Evolutionary conservation across 2,888 invertebrate genomes (phyloP).

Genomic region (Dicyrtomina minuta): DNA sequence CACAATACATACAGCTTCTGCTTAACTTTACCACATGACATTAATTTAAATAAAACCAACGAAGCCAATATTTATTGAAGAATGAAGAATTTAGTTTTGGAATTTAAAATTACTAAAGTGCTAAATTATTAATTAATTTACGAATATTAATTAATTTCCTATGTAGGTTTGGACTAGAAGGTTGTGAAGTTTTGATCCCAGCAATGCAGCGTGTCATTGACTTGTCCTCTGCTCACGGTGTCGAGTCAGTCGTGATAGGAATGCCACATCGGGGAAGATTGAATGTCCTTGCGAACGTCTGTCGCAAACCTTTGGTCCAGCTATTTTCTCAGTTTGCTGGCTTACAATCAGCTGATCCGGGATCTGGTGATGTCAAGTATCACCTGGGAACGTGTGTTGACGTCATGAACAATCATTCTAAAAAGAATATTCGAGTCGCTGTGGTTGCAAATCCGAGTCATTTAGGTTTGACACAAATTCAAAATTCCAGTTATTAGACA

Average conservation of each 20-base stretch:
- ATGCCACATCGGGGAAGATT: constrained; percentile 83
- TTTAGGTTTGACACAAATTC: constrained; percentile 59
- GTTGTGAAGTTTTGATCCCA: constrained; percentile 97
- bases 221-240: constrained; percentile 88
- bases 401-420: constrained; percentile 85
- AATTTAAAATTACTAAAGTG: not conserved
- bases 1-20: no score
- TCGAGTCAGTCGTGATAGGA: constrained; percentile 95
- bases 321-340: constrained; percentile 91
- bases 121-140: constrained; percentile 4
- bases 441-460: constrained; percentile 92
- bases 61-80: no score
- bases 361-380: constrained; percentile 87
- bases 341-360: constrained; percentile 85
- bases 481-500: no score
- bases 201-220: constrained; percentile 99
- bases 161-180: constrained; percentile 89
- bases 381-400: constrained; percentile 88
- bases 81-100: no score
- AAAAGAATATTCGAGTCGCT: constrained; percentile 84
- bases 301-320: constrained; percentile 84
- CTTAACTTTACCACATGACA: not conserved
- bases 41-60: no score
- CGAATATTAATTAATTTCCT: not conserved
- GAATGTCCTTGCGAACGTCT: constrained; percentile 88